These are phyloP conservation scores for Thecocarcelia acutangulata DNA, from an alignment of 2,888 invertebrate species.

Conservation along the genomic window DNA sequence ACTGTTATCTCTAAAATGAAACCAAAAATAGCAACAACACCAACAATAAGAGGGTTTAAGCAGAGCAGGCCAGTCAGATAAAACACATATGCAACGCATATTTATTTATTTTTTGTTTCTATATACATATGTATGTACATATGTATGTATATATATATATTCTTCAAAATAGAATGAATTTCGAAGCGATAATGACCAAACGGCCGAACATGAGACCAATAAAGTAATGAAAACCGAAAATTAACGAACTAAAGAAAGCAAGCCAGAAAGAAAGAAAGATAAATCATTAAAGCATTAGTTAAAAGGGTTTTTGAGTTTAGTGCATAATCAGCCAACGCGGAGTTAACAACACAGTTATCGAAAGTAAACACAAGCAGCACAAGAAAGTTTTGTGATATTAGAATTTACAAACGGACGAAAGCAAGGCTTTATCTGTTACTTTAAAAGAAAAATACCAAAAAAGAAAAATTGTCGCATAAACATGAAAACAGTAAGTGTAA, in stretches of 20 bases:
- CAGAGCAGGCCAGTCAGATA: slow-evolving; percentile 48
- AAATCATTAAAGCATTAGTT: slow-evolving; percentile 61
- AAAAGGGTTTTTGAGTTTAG: slow-evolving; percentile 64
- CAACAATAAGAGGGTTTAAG: slow-evolving; percentile 10
- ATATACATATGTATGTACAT: too few species aligned
- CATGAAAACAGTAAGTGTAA: slow-evolving; percentile 66
- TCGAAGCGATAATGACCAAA: slow-evolving; percentile 37
- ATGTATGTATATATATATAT: too few species aligned
- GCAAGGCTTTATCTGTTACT: slow-evolving; percentile 22
- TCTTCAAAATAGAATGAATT: background rate
- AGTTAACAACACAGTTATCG: slow-evolving; percentile 49
- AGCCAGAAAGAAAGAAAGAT: slow-evolving; percentile 37
- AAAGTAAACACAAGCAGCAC: background rate
- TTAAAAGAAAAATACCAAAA: slow-evolving; percentile 13
- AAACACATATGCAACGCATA: slow-evolving; percentile 38
- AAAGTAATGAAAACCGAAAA: slow-evolving; percentile 42
- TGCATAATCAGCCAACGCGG: slow-evolving; percentile 54
- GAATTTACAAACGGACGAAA: background rate
- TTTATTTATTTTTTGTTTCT: slow-evolving; percentile 12
- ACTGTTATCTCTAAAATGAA: slow-evolving; percentile 32
- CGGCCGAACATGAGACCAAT: slow-evolving; percentile 12
- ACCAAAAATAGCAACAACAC: slow-evolving; percentile 28
- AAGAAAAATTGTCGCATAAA: slow-evolving; percentile 35
- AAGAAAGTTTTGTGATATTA: background rate
- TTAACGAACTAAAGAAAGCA: slow-evolving; percentile 21